Conservation (phyloP, 2,113 vertebrate genomes). For the Cavia aperea region DNA sequence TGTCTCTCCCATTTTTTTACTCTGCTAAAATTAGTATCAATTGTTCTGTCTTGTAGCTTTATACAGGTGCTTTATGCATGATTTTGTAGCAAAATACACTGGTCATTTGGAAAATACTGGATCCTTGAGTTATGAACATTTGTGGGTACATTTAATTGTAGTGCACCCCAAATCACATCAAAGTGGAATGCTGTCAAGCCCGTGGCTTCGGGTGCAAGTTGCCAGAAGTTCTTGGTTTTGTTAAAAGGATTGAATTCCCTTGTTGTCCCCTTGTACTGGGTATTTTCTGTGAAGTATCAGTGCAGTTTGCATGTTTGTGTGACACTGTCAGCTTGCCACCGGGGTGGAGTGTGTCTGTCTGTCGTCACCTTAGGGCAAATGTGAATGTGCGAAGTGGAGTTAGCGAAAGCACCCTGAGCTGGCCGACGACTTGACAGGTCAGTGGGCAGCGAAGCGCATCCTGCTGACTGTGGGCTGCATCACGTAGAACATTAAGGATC, state of each 20-base stretch:
- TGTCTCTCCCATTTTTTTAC: neutral
- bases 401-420: no score
- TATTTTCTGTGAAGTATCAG: neutral
- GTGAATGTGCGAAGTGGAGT: neutral
- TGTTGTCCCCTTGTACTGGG: no score
- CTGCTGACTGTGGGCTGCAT: neutral
- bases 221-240: neutral
- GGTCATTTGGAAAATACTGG: neutral
- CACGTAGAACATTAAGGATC: neutral
- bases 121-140: neutral
- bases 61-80: neutral
- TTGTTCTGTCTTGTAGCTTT: neutral
- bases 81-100: neutral
- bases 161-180: no score
- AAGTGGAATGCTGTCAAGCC: neutral
- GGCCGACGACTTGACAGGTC: neutral
- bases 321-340: neutral
- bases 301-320: neutral
- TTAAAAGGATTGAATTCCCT: neutral
- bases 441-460: neutral
- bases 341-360: neutral
- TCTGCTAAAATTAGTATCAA: neutral
- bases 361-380: neutral
- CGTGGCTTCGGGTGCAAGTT: neutral
- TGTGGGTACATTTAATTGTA: neutral